phyloP scores from a whole-genome alignment of 2,888 invertebrate genomes.

The Invenusta paracnida region DNA sequence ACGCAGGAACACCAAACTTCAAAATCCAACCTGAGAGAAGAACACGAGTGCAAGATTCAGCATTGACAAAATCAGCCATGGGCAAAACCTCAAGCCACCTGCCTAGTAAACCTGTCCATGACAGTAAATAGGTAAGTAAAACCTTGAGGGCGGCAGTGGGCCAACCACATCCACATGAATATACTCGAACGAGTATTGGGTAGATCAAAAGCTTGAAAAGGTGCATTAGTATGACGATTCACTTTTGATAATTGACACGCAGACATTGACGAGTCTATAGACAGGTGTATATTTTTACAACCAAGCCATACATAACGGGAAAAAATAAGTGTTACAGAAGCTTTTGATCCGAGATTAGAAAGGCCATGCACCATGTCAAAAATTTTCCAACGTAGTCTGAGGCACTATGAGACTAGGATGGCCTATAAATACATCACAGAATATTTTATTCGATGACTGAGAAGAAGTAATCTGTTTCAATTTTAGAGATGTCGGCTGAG shows the following conservation, averaged over 20 bases:
- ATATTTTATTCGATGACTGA: background rate
- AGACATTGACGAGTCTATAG: background rate
- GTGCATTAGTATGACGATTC: background rate
- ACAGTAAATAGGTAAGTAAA: background rate
- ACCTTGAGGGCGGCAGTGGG: background rate
- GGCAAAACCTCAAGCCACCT: constrained; percentile 1
- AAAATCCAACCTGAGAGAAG: background rate
- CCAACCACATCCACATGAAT: background rate
- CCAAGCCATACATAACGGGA: background rate
- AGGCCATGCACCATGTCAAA: background rate
- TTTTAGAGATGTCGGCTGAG: background rate
- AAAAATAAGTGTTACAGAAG: background rate
- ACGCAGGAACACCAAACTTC: background rate
- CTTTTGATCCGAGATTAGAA: background rate
- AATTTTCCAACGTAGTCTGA: no score
- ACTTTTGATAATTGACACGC: background rate
- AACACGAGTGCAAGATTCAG: background rate
- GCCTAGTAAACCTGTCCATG: constrained; percentile 27
- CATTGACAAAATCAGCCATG: background rate
- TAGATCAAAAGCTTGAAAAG: background rate
- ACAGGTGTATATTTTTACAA: background rate
- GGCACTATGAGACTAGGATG: background rate
- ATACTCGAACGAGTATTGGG: background rate
- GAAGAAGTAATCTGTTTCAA: background rate
- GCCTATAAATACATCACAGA: background rate